These are phyloP conservation scores for Agrypnus murinus DNA, from an alignment of 2,888 invertebrate species.

Conservation along the genomic window DNA sequence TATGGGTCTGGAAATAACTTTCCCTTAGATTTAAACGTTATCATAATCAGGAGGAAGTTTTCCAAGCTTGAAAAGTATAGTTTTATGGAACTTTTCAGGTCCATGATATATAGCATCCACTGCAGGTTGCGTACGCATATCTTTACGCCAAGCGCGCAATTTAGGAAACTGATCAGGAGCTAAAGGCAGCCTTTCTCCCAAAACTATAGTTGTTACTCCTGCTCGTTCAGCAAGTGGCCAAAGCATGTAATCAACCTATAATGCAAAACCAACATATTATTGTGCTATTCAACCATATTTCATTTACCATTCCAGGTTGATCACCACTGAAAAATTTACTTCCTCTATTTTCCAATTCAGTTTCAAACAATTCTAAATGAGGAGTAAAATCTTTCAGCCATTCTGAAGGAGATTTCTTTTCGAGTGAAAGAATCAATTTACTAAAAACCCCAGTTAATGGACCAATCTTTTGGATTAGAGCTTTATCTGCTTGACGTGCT, in stretches of 20 bases:
- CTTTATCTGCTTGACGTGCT: slow-evolving; percentile 62
- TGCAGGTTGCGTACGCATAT: slow-evolving; percentile 60
- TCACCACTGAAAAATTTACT: slow-evolving; percentile 65
- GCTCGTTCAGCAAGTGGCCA: slow-evolving; percentile 68
- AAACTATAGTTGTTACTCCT: slow-evolving; percentile 57
- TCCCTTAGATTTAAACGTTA: slow-evolving; percentile 53
- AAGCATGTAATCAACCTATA: slow-evolving; percentile 66
- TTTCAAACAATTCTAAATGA: slow-evolving; percentile 64
- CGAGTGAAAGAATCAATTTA: slow-evolving; percentile 56
- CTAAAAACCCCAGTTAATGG: slow-evolving; percentile 59
- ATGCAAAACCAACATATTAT: no score
- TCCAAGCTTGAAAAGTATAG: slow-evolving; percentile 58
- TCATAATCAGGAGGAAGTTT: slow-evolving; percentile 63
- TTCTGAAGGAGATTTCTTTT: slow-evolving; percentile 61
- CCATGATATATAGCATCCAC: slow-evolving; percentile 60
- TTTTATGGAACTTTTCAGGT: slow-evolving; percentile 64
- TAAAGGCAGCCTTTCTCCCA: slow-evolving; percentile 62
- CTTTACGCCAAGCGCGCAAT: slow-evolving; percentile 63
- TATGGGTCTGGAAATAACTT: no score
- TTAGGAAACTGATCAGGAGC: slow-evolving; percentile 58
- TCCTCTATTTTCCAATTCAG: slow-evolving; percentile 61
- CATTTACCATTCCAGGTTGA: slow-evolving; percentile 66
- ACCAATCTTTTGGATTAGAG: slow-evolving; percentile 64
- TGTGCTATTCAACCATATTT: no score
- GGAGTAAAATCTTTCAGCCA: slow-evolving; percentile 63